Conservation (phyloP, 2,113 vertebrate genomes). For the Oostethus manadensis region DNA sequence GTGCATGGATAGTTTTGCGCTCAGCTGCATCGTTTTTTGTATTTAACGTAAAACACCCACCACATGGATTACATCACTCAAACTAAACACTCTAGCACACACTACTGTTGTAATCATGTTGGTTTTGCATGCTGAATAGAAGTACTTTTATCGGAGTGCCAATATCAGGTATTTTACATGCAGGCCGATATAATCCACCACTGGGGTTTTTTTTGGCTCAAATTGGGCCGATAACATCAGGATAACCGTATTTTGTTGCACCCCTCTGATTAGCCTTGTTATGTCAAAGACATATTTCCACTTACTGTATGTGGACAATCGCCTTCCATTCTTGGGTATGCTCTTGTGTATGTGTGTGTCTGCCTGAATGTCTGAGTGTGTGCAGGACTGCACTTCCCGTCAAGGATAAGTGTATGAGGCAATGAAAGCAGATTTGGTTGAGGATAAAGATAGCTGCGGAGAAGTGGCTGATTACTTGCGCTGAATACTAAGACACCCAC, state of each 20-base stretch:
- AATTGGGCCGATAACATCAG: too few species aligned
- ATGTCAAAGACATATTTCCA: constrained; percentile 34
- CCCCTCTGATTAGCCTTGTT: constrained; percentile 31
- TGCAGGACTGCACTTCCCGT: constrained; percentile 24
- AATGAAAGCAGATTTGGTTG: constrained; percentile 45
- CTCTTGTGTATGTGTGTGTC: constrained; percentile 1
- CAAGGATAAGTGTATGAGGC: constrained; percentile 35
- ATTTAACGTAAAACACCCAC: too few species aligned
- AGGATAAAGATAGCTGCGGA: constrained; percentile 55
- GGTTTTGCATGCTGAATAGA: too few species aligned
- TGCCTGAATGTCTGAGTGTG: constrained; percentile 17
- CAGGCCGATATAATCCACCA: too few species aligned
- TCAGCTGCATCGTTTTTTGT: too few species aligned
- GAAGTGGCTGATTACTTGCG: constrained; percentile 49
- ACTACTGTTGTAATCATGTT: too few species aligned
- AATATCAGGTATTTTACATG: too few species aligned
- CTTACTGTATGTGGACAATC: constrained; percentile 30
- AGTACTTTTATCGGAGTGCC: too few species aligned
- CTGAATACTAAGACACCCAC: constrained; percentile 50
- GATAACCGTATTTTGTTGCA: constrained; percentile 4
- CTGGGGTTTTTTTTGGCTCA: too few species aligned
- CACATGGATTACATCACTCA: too few species aligned
- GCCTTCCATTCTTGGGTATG: constrained; percentile 7
- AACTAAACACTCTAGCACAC: too few species aligned
- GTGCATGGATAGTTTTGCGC: too few species aligned